These are phyloP conservation scores for Glossophaga mutica DNA, from an alignment of 2,797 vertebrate genomes.

Conservation along the genomic window DNA sequence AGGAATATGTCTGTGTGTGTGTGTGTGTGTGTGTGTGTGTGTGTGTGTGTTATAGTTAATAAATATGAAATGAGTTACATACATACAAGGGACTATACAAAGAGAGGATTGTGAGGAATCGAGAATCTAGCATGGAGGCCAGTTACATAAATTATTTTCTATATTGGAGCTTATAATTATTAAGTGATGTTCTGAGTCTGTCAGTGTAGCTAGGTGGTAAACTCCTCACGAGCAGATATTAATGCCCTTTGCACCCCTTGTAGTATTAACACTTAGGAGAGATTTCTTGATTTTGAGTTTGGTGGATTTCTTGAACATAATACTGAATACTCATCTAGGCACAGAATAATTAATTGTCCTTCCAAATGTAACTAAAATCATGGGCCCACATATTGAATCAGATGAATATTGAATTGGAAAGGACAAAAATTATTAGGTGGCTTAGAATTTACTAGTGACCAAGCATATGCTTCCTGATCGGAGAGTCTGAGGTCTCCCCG, in stretches of 20 bases:
- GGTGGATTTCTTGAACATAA: background rate
- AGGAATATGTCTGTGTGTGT: background rate
- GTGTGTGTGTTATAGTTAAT: background rate
- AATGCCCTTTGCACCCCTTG: background rate
- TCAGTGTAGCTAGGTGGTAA: background rate
- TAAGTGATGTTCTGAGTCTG: background rate
- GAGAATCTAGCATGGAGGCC: background rate
- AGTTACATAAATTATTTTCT: background rate
- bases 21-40: background rate
- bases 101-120: background rate
- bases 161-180: background rate
- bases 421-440: background rate
- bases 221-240: background rate
- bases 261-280: background rate
- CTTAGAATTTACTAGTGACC: background rate
- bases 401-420: background rate
- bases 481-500: background rate
- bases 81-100: background rate
- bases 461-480: background rate
- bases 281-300: background rate
- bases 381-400: background rate
- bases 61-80: background rate
- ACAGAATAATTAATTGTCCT: background rate
- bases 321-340: background rate
- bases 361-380: background rate